Evolutionary conservation across 2,797 vertebrate genomes (phyloP), one percentile per base, ranked within the genome.

Genomic region (Oreochromis grahami): DNA sequence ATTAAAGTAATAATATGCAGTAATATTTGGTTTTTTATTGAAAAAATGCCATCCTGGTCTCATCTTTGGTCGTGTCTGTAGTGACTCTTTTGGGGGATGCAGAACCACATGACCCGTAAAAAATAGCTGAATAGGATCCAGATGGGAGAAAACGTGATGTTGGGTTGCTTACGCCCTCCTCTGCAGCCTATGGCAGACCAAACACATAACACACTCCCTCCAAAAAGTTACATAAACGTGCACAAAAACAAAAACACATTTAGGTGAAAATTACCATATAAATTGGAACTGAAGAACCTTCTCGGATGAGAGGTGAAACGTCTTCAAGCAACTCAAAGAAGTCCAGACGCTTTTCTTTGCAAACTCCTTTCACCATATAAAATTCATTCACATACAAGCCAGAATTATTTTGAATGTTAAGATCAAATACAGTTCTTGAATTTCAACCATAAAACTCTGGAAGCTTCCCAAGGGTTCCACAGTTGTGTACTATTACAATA

Each of bases 61-160:
- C 43, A 53, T 86, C 72, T 51, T 51, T 77, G 41, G 43, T 76
- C 7, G 6, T 56, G 52, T 56, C n/a, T 55, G 5, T 17, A 45
- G 65, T 45, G 65, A 70, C 21, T 45, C 3, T 70, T 45, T 15
- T 14, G 65, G 8, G 36, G 38, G 41, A 65, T 70, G 68, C 63
- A 36, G 36, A 70, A 77, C 51, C 85, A 85, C 82, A 79, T 83
- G 83, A 79, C 15, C 76, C 26, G 38, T 65, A 76, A 65, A 77
- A 82, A 82, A 74, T 32, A 45, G 38, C 78, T 45, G 43, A 94
- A 95, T 92, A 56, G 68, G 87, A 95, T 90, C 94, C 91, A 95
- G 92, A 95, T 94, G 93, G 88, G 56, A 72, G 82, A 79, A 79
- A 82, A 48, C 2, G 9, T 26, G 78, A 72, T 87, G 81, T 76